Conservation (phyloP, 2,888 invertebrate genomes). For the Chironomus tentans region DNA sequence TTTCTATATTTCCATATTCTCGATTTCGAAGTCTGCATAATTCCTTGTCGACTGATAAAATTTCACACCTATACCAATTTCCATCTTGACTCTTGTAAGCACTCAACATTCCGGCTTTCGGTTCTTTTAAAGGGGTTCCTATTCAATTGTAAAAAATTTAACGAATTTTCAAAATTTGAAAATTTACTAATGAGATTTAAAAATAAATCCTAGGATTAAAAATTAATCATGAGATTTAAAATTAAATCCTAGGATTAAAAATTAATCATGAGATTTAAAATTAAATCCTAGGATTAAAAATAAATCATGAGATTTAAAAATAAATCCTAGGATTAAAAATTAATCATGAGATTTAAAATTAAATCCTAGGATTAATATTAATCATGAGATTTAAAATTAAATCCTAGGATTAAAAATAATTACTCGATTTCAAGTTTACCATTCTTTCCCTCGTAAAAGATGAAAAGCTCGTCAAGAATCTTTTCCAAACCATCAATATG, state of each 20-base stretch:
- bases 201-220: conserved; percentile 5
- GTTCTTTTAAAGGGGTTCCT: conserved; percentile 40
- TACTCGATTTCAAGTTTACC: conserved; percentile 33
- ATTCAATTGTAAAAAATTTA: too few species aligned
- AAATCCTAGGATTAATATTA: neutral
- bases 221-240: too few species aligned
- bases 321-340: conserved; percentile 29
- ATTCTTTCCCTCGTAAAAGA: conserved; percentile 42
- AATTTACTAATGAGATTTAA: neutral
- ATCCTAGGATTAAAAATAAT: neutral
- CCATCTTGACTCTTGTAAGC: conserved; percentile 53
- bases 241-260: conserved; percentile 29
- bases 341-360: conserved; percentile 4
- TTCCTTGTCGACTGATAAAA: conserved; percentile 37
- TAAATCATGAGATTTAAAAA: too few species aligned
- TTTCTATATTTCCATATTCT: conserved; percentile 64
- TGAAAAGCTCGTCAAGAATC: conserved; percentile 52
- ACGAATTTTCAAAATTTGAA: too few species aligned
- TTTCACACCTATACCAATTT: conserved; percentile 62
- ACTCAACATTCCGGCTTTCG: conserved; percentile 48
- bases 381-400: too few species aligned
- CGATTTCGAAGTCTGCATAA: conserved; percentile 48
- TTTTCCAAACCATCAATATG: conserved; percentile 43
- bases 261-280: conserved; percentile 10
- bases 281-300: neutral